phyloP scores from a whole-genome alignment of 2,113 vertebrate species.

The Cnemophilus loriae region DNA sequence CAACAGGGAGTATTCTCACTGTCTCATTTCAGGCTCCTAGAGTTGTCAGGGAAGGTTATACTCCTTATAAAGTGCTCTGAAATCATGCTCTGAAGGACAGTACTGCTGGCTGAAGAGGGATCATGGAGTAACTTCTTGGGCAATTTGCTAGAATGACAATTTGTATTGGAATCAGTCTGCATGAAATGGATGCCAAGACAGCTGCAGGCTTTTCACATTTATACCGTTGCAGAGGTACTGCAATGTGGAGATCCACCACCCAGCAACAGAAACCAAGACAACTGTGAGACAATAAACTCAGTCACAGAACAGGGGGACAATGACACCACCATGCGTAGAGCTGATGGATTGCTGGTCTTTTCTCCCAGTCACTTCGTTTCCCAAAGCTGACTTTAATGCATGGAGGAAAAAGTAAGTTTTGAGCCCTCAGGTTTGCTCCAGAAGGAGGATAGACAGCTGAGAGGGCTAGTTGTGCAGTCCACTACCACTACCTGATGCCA shows the following conservation, averaged over 20 bases:
- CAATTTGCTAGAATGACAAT: not conserved
- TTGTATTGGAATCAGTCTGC: not conserved
- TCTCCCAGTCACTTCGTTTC: not conserved
- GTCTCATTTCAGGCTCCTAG: not conserved
- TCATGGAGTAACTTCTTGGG: not conserved
- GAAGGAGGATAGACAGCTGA: not conserved
- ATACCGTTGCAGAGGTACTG: not conserved
- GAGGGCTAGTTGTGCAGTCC: not conserved
- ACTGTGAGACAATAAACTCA: not conserved
- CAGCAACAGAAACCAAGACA: not conserved
- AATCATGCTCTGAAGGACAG: not conserved
- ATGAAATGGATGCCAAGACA: not conserved
- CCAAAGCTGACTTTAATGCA: fast-evolving
- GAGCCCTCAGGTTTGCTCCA: not conserved
- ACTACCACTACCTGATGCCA: not conserved
- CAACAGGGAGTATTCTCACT: not conserved
- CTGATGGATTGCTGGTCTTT: fast-evolving
- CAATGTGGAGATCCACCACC: not conserved
- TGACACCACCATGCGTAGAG: not conserved
- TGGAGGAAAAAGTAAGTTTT: not conserved
- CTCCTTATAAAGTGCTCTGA: not conserved
- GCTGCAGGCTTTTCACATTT: not conserved
- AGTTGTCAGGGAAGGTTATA: not conserved
- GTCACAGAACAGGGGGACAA: not conserved
- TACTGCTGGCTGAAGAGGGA: not conserved